Evolutionary conservation across 2,113 vertebrate genomes (phyloP), one percentile per base, ranked within the genome.

Genomic region (Corydoras maculifer): DNA sequence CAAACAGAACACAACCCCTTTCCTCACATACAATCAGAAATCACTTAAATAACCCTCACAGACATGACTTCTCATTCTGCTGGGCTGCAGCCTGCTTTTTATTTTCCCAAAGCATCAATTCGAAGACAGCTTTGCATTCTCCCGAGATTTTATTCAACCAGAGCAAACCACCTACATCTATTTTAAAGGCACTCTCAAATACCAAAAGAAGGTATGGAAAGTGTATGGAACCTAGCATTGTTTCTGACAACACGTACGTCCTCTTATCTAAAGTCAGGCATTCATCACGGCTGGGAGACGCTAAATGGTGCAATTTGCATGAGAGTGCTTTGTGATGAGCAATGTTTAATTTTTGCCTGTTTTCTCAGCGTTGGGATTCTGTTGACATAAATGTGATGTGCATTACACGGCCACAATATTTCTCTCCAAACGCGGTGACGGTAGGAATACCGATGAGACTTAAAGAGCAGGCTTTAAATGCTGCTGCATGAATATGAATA

Each of bases 361-460:
- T 80, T 85, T 85, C 74, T 74, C 76, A 76, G 78, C 69, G 55
- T 75, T 82, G 84, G 88, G 87, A 84, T 86, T 87, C 84, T 88
- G 86, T 82, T 86, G 82, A 87, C 78, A 78, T 48, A 59, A 80
- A 78, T 58, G 14, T 25, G 8, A 48, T 62, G 65, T 10, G 10
- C 68, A 63, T 74, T 70, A 72, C 60, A 18, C 3, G 31, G 49
- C 30, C 31, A 71, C 51, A 74, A 67, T 57, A 60, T 72, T 55
- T 62, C 58, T 57, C 58, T 70, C 69, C 64, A 68, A 75, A 48
- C 72, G 72, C 54, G 58, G 70, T 49, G 43, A 54, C 62, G 30
- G 12, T 18, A 29, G 13, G 63, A 67, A 68, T 30, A 75, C 50
- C 49, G 58, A 58, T 35, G 67, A 51, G 32, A 10, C 12, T 70